These are phyloP conservation scores for Diploptera punctata DNA, from an alignment of 2,888 invertebrate genomes.

Conservation along the genomic window DNA sequence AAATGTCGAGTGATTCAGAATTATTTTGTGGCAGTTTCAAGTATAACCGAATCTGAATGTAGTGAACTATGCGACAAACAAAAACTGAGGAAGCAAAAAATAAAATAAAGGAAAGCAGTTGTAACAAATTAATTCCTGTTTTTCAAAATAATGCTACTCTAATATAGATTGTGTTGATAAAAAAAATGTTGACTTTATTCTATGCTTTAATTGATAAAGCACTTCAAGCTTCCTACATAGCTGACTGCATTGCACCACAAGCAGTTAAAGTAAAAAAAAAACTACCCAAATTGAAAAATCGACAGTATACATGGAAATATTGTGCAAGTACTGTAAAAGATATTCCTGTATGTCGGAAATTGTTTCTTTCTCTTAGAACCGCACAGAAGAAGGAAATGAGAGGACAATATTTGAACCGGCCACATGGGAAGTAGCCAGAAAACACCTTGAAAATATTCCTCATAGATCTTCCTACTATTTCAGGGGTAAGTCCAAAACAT, in stretches of 20 bases:
- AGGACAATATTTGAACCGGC: not conserved
- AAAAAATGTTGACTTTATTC: not conserved
- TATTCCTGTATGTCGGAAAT: not conserved
- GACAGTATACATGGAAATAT: too few relatives aligned
- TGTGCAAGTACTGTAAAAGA: not conserved
- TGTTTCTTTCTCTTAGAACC: too few relatives aligned
- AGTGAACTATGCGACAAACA: slow-evolving; percentile 5
- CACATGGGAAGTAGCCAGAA: not conserved
- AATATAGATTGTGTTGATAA: too few relatives aligned
- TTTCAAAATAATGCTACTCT: not conserved
- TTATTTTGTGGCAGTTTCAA: not conserved
- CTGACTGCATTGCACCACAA: slow-evolving; percentile 5
- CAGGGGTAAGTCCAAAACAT: slow-evolving; percentile 1
- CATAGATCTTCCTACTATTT: slow-evolving; percentile 13
- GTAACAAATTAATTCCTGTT: not conserved
- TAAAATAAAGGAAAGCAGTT: not conserved
- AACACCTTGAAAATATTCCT: slow-evolving; percentile 10
- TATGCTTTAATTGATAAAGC: not conserved
- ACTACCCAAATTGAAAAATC: not conserved
- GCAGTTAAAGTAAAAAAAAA: too few relatives aligned
- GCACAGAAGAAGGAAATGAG: not conserved
- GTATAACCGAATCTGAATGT: not conserved
- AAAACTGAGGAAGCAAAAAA: slow-evolving; percentile 3
- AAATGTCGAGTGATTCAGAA: slow-evolving; percentile 7
- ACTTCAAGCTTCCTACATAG: not conserved